A percentile compares a stretch with the other conserved stretches of the same genome.
Conservation (phyloP, 2,113 vertebrate genomes). For the Leucosticte australis region DNA sequence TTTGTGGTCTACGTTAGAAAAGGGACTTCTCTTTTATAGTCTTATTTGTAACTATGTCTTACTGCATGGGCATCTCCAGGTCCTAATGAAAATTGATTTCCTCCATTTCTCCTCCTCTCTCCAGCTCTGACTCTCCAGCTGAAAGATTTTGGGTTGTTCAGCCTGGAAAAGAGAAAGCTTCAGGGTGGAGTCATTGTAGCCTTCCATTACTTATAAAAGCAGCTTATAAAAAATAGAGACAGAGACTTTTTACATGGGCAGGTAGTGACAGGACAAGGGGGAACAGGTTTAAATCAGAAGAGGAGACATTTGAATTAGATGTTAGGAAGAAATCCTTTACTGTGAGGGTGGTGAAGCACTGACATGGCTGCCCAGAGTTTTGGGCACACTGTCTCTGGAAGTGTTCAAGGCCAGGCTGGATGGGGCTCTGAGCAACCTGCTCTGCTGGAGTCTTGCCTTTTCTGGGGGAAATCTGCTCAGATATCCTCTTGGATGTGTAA, state of each 20-base stretch:
- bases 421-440: not conserved
- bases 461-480: not conserved
- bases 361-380: not conserved
- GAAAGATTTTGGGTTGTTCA: not conserved
- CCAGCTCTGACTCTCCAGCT: not conserved
- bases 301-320: not conserved
- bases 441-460: not conserved
- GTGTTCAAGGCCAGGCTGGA: not conserved
- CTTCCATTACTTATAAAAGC: not conserved
- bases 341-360: not conserved
- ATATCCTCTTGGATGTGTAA: not conserved
- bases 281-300: not conserved
- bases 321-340: not conserved
- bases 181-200: not conserved
- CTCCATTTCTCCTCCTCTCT: not conserved
- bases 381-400: not conserved
- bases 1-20: not conserved
- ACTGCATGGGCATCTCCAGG: not conserved
- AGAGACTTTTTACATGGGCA: not conserved
- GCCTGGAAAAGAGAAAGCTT: not conserved
- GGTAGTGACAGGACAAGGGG: not conserved
- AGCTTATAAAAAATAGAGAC: not conserved
- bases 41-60: not conserved
- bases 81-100: not conserved
- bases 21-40: not conserved